Percentiles rank a stretch among this genome's conserved stretches.
Evolutionary conservation across 2,797 vertebrate genomes (phyloP).

Genomic region (Acanthis flammea): DNA sequence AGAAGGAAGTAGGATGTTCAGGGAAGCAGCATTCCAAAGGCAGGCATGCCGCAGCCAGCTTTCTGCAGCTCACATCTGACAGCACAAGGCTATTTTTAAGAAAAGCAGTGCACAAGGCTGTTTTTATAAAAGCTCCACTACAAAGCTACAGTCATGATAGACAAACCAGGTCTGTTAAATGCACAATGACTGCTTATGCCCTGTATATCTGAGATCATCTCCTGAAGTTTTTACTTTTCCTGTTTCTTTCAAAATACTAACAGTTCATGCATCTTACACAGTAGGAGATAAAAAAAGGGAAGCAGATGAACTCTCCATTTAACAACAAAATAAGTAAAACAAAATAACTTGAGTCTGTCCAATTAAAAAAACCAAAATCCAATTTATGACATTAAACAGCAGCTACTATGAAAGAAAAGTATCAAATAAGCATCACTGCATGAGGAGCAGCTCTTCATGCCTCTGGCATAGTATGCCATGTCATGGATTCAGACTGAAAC

Average conservation of each 20-base stretch:
- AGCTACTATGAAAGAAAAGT: not conserved
- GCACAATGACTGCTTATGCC: rapidly evolving
- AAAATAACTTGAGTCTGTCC: not conserved
- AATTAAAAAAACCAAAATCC: not conserved
- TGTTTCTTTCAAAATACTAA: not conserved
- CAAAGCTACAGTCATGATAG: not conserved
- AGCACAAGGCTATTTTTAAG: not conserved
- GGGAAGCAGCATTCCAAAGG: not conserved
- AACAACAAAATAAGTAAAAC: not conserved
- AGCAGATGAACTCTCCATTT: not conserved
- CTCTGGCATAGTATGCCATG: not conserved
- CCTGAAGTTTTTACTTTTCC: not conserved
- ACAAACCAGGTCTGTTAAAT: not conserved
- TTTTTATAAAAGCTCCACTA: not conserved
- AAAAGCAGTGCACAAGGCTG: not conserved
- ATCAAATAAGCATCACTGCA: not conserved
- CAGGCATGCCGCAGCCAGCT: not conserved
- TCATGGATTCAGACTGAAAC: not conserved
- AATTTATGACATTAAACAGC: not conserved
- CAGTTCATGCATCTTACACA: not conserved
- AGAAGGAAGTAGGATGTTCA: not conserved
- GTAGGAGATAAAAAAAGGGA: not conserved
- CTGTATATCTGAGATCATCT: not conserved
- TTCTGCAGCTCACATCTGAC: not conserved
- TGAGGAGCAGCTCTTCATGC: not conserved